Evolutionary conservation across 2,113 vertebrate species (phyloP).

Genomic region (Ameiurus melas): DNA sequence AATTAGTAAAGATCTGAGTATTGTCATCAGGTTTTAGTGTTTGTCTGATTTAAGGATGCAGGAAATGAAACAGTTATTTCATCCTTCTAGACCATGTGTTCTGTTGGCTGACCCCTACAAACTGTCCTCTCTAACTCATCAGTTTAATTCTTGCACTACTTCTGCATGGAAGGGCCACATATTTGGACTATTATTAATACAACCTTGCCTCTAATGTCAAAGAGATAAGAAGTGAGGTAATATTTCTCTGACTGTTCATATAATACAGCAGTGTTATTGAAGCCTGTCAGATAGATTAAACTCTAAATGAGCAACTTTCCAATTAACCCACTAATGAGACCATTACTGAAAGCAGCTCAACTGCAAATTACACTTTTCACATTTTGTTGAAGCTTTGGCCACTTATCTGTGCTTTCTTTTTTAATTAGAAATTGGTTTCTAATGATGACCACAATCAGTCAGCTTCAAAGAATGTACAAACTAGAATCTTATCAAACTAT

Average conservation of each 20-base stretch:
- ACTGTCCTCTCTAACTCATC: conserved; percentile 12
- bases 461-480: conserved; percentile 60
- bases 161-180: conserved; percentile 69
- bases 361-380: conserved; percentile 72
- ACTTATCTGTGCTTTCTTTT: conserved; percentile 74
- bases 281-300: conserved; percentile 75
- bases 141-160: conserved; percentile 61
- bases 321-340: conserved; percentile 69
- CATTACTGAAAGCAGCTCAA: conserved; percentile 71
- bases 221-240: conserved; percentile 73
- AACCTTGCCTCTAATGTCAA: conserved; percentile 77
- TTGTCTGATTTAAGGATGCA: neutral
- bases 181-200: conserved; percentile 77
- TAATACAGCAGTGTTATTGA: conserved; percentile 75
- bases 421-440: conserved; percentile 74
- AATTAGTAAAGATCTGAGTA: neutral
- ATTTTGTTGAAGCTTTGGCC: conserved; percentile 67
- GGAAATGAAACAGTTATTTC: neutral
- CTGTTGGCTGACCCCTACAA: conserved; percentile 1
- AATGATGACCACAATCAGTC: conserved; percentile 73
- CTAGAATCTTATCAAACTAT: conserved; percentile 44
- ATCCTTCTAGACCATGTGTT: neutral
- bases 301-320: conserved; percentile 72
- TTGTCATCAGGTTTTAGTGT: neutral
- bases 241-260: conserved; percentile 74